These are phyloP conservation scores for Calyptomena viridis DNA, from an alignment of 2,113 vertebrate species.

Conservation along the genomic window DNA sequence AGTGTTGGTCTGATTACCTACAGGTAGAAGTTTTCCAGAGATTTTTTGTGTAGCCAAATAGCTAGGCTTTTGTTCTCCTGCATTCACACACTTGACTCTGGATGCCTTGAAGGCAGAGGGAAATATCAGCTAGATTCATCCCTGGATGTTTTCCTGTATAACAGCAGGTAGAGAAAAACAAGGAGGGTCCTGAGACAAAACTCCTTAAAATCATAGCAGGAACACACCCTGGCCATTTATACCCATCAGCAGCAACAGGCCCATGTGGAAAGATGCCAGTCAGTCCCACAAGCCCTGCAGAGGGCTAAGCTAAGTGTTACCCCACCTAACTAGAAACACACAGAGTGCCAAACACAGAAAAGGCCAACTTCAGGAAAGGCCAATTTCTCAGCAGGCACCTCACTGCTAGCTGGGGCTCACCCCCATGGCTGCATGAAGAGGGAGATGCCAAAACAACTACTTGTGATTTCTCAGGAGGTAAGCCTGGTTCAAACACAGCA, in stretches of 20 bases:
- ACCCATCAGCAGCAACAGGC: neutral
- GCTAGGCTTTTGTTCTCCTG: neutral
- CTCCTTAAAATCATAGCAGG: neutral
- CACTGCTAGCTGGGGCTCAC: neutral
- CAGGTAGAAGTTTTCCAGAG: neutral
- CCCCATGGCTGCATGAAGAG: neutral
- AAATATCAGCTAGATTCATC: neutral
- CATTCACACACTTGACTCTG: neutral
- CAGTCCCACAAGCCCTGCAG: neutral
- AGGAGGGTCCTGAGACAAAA: neutral
- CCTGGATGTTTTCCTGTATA: neutral
- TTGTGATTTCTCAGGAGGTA: neutral
- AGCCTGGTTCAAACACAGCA: rapidly evolving
- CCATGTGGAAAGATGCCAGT: rapidly evolving
- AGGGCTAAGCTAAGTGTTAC: neutral
- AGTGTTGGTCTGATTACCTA: neutral
- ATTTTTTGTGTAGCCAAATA: neutral
- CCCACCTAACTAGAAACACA: neutral
- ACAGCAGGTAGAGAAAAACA: neutral
- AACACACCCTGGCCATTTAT: neutral
- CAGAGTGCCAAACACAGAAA: neutral
- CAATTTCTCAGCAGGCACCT: neutral
- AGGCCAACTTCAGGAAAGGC: neutral
- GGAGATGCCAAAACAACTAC: neutral
- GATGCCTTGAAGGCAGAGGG: neutral